Percentiles rank a stretch among this genome's conserved stretches.
These are phyloP conservation scores for Apamea epomidion DNA, from an alignment of 2,888 invertebrate species.

Conservation along the genomic window DNA sequence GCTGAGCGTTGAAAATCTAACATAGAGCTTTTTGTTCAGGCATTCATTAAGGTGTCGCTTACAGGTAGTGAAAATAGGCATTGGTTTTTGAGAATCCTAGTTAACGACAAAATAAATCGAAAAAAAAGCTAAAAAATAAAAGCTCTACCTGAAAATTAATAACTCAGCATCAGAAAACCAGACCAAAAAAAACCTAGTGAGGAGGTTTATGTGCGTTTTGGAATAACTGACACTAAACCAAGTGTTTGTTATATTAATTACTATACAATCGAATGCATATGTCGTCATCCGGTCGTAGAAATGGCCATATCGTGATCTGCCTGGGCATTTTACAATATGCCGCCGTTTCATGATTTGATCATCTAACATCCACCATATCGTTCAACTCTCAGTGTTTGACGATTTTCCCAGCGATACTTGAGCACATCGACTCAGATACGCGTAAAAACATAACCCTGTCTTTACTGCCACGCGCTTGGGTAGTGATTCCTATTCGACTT, in stretches of 20 bases:
- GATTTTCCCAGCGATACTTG: not conserved
- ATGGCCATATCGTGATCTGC: not conserved
- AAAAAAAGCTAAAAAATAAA: not conserved
- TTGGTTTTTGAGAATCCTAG: not conserved
- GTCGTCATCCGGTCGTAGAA: not conserved
- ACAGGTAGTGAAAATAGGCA: not conserved
- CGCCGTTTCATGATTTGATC: not conserved
- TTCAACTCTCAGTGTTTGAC: not conserved
- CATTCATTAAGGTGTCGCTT: not conserved
- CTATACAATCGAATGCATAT: not conserved
- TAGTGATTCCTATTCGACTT: not conserved
- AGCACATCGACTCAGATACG: not conserved
- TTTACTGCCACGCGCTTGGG: not conserved
- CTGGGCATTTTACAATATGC: not conserved
- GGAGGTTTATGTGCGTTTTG: not conserved
- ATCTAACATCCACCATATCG: not conserved
- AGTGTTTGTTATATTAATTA: not conserved
- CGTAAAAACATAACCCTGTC: not conserved
- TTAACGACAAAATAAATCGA: not conserved
- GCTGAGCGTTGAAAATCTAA: not conserved
- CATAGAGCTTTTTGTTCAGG: not conserved
- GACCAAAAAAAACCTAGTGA: not conserved
- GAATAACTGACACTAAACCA: not conserved
- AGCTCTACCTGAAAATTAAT: not conserved
- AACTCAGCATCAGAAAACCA: not conserved